These are phyloP conservation scores for Doris montereyensis DNA, from an alignment of 2,888 invertebrate species.

Conservation along the genomic window DNA sequence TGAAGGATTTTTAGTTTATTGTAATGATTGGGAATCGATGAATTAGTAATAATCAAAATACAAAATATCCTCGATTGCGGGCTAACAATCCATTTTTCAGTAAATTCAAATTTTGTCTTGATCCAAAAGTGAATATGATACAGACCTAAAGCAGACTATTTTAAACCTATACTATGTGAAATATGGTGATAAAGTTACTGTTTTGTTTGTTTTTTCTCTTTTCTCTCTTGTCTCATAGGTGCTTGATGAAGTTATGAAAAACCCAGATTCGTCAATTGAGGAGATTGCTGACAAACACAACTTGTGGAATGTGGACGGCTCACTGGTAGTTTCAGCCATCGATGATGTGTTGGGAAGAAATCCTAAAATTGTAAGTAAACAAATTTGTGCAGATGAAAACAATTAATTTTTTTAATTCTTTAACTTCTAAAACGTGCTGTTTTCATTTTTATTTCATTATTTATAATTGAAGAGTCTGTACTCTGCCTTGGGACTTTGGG, in stretches of 20 bases:
- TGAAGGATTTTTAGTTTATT: too few species aligned
- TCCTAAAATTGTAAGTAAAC: constrained; percentile 18
- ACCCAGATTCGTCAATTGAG: neutral
- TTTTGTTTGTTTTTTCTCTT: neutral
- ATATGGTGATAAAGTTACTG: neutral
- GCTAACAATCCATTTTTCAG: too few species aligned
- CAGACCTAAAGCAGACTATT: neutral
- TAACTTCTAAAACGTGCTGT: too few species aligned
- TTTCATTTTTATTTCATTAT: too few species aligned
- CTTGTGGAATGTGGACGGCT: constrained; percentile 16
- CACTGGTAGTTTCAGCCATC: constrained; percentile 15
- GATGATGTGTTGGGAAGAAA: constrained; percentile 31
- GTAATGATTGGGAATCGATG: too few species aligned
- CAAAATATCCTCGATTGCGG: too few species aligned
- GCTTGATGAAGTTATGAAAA: neutral
- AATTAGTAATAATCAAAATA: too few species aligned
- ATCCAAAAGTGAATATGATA: too few species aligned
- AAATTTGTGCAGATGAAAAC: neutral
- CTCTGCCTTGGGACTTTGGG: too few species aligned
- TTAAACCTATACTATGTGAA: neutral
- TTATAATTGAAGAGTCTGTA: too few species aligned
- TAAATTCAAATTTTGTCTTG: too few species aligned
- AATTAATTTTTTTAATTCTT: neutral
- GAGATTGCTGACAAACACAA: constrained; percentile 21
- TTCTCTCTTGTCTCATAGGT: neutral